Conservation (phyloP, 1,140 invertebrate species). For the Solen grandis region DNA sequence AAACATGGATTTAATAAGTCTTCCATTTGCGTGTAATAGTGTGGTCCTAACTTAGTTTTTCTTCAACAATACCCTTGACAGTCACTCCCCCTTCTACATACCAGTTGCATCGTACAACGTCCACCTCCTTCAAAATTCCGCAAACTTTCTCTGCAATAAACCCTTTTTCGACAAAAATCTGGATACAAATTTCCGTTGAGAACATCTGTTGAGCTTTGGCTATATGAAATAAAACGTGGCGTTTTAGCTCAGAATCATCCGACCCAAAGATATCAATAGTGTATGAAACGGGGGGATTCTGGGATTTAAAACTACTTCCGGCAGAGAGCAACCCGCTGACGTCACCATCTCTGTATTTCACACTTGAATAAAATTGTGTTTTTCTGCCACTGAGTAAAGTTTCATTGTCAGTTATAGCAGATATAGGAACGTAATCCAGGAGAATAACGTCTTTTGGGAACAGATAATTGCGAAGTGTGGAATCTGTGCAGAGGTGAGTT, state of each 20-base stretch:
- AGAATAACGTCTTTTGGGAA: constrained; percentile 32
- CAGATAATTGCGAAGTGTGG: neutral
- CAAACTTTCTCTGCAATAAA: constrained; percentile 33
- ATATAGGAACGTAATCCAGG: constrained; percentile 16
- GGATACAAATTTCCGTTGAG: constrained; percentile 14
- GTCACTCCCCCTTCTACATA: constrained; percentile 21
- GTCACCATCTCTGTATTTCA: neutral
- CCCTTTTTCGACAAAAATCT: constrained; percentile 41
- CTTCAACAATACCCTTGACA: constrained; percentile 32
- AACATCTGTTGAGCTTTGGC: neutral
- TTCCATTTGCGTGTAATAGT: too few species aligned
- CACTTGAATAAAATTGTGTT: constrained; percentile 8
- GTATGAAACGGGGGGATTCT: constrained; percentile 32
- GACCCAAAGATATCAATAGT: constrained; percentile 35
- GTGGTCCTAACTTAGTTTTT: too few species aligned
- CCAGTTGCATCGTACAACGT: constrained; percentile 39
- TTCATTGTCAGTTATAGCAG: constrained; percentile 1
- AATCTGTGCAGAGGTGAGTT: neutral
- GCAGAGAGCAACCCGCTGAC: constrained; percentile 26
- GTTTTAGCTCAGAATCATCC: constrained; percentile 11
- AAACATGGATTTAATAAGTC: too few species aligned
- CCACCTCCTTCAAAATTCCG: constrained; percentile 15
- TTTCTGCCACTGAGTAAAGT: constrained; percentile 2
- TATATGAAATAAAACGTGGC: constrained; percentile 30
- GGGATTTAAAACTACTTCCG: constrained; percentile 28